Base-by-base conservation (phyloP, 1,140 invertebrate species). In the Conus betulinus region DNA sequence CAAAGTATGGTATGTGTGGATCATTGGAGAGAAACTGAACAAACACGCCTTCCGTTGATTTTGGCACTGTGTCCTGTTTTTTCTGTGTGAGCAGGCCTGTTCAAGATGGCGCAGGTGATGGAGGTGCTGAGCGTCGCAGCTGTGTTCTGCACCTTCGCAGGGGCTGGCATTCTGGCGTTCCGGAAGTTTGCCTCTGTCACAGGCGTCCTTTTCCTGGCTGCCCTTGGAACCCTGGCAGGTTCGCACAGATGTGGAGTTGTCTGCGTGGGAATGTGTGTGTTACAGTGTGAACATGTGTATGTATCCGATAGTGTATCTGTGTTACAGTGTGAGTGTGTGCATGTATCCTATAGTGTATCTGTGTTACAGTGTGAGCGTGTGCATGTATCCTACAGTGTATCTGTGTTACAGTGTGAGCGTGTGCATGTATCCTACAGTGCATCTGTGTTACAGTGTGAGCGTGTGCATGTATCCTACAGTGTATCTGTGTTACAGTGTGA, bases 61-160 rank as follows among this genome's bases (percentile, higher is more conserved):
- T 39, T 39, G 39, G 0, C 39, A 39, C 39, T 3, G 39, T 39
- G 57, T 60, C 57, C 0, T 67, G 20, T 39, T 20, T 25, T 55
- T 85, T 52, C 25, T 74, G 51, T 84, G 4, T 60, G 8, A 8
- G 15, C 85, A 87, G 85, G 5, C 27, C 17, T 55, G 53, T 78
- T 57, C 85, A 87, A 87, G 71, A n/a, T 79, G 5, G 51, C 85
- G n/a, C 85, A 87, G 71, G 85, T 87, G 23, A 78, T 78, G 85
- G 85, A 87, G 74, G 27, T 87, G 74, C 51, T 87, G 71, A 60
- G 57, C 4, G 57, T 60, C 1, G 67, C 63, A 13, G 52, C n/a
- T 55, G 71, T 87, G 17, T 25, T 51, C 20, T 87, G 85, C 85
- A 25, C 71, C 67, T 87, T 23, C 57, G 71, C 51, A 17, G 85